Conservation (phyloP, 2,113 vertebrate genomes). For the Clarias macrocephalus region DNA sequence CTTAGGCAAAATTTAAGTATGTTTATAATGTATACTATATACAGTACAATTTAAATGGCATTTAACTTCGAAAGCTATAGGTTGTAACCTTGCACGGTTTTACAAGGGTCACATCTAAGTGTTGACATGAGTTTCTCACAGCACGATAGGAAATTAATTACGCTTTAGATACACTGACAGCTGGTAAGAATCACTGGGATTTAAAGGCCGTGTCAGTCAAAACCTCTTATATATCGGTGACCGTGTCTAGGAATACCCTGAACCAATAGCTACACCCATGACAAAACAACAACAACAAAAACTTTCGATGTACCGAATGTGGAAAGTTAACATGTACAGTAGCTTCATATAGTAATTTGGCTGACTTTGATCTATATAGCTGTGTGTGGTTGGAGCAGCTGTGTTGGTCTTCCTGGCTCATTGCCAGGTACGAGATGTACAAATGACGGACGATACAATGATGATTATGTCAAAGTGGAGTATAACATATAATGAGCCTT, state of each 20-base stretch:
- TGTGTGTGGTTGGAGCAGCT: slow-evolving; percentile 14
- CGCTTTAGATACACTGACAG: slow-evolving; percentile 1
- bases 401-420: slow-evolving; percentile 19
- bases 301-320: not conserved
- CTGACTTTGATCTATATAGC: not conserved
- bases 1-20: not conserved
- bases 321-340: not conserved
- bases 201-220: slow-evolving; percentile 61
- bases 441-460: slow-evolving; percentile 1
- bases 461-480: slow-evolving; percentile 19
- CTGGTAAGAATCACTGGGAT: slow-evolving; percentile 25
- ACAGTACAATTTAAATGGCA: not conserved
- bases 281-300: not conserved
- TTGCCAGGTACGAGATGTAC: not conserved
- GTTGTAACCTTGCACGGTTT: slow-evolving; percentile 26
- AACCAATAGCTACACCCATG: not conserved
- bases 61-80: not conserved
- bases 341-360: not conserved
- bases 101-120: not conserved
- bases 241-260: slow-evolving; percentile 1
- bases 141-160: slow-evolving; percentile 14
- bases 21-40: not conserved
- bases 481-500: slow-evolving; percentile 23
- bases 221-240: slow-evolving; percentile 22
- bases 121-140: not conserved